Evolutionary conservation across 2,888 invertebrate genomes (phyloP).

Genomic region (Onthophagus sagittarius): DNA sequence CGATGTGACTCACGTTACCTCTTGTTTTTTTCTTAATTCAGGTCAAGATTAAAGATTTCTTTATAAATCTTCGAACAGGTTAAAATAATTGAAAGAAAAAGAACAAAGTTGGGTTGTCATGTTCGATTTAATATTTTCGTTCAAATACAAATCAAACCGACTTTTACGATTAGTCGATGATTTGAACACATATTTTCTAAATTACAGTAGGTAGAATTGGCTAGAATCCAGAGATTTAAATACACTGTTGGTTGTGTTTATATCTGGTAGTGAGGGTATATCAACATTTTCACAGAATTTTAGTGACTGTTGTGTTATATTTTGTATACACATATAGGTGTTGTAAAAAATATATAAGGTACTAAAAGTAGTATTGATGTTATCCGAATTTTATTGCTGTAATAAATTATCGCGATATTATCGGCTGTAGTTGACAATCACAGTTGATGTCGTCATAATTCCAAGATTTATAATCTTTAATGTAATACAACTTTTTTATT

Average conservation of each 20-base stretch:
- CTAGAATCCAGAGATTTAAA: not conserved
- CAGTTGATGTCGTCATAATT: too few species aligned
- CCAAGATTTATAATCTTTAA: too few species aligned
- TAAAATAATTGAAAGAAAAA: not conserved
- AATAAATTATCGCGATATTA: too few species aligned
- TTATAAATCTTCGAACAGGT: not conserved
- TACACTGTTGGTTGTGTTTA: not conserved
- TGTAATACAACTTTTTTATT: too few species aligned
- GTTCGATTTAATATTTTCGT: not conserved
- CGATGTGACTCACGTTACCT: too few species aligned
- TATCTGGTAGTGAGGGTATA: not conserved
- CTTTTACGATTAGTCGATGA: not conserved
- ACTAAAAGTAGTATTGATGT: too few species aligned
- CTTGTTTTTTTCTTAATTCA: too few species aligned
- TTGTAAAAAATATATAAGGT: too few species aligned
- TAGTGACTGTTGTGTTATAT: not conserved
- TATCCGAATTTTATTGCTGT: too few species aligned
- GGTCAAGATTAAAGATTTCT: not conserved
- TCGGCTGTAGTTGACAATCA: too few species aligned
- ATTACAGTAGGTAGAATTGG: not conserved
- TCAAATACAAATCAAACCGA: not conserved
- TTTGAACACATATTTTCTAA: not conserved
- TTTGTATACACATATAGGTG: too few species aligned
- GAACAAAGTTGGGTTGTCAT: not conserved
- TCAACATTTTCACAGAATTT: not conserved